Evolutionary conservation across 2,113 vertebrate species (phyloP), one percentile per base, ranked within the genome.

Genomic region (Osmerus mordax): DNA sequence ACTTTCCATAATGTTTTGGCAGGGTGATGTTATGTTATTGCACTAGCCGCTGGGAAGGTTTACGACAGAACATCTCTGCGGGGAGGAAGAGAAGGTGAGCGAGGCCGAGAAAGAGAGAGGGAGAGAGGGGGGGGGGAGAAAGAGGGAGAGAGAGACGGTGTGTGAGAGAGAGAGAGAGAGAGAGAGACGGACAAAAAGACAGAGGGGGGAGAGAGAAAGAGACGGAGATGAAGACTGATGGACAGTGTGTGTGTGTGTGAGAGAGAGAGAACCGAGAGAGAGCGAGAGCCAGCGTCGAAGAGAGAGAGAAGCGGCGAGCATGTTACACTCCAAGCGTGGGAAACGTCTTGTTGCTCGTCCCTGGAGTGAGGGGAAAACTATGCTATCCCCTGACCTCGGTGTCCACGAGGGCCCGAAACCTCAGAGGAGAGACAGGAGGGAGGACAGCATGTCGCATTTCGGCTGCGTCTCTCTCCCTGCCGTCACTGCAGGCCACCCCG

Each of bases 271-370:
- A 23, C 23, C 23, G 21, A 25, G 19, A 25, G 58, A 21, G 58
- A 56, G 16, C 1, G 54, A 64, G 62, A 77, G n/a, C 4, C 9
- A 65, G 47, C 8, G 55, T 18, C 63, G 7, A 21, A 71, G 61
- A 56, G 28, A 56, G 28, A 67, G 53, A 15, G n/a, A 68, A n/a
- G 74, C 78, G n/a, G 65, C 23, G 29, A 69, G 65, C 53, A 29
- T 60, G 63, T 82, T 75, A 79, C 76, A 68, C 69, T 83, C 65
- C 11, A 85, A 89, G 87, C 91, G 90, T 92, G 92, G 91, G 91
- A 93, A 47, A 84, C 71, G 74, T 86, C 74, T 72, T 52, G 56
- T 69, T 76, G 73, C 65, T 51, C 56, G 79, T 89, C 91, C 87
- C 89, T 52, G 55, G 89, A 83, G 91, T 68, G 72, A 86, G 82